These are phyloP conservation scores for Periplaneta americana DNA, from an alignment of 1,140 invertebrate species.

Conservation along the genomic window DNA sequence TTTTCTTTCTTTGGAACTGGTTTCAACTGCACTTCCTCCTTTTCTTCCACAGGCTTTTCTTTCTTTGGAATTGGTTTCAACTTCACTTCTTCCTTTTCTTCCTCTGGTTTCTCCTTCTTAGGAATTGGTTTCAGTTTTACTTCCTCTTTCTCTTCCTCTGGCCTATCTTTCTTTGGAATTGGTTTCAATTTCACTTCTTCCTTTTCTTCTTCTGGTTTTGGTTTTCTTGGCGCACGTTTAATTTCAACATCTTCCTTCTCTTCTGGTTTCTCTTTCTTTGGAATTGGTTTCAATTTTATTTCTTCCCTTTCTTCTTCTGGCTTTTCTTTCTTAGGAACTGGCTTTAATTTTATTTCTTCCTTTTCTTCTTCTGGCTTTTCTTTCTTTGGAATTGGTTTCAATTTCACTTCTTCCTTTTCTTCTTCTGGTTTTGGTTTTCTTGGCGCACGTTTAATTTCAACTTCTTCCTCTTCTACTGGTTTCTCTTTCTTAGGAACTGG, in stretches of 20 bases:
- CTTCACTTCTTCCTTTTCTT: constrained; percentile 3
- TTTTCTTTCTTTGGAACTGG: constrained; percentile 1
- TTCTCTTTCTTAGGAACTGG: constrained; percentile 6
- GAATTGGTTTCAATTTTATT: constrained; percentile 37
- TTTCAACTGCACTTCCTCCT: not conserved
- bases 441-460: constrained; percentile 21
- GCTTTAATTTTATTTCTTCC: constrained; percentile 28
- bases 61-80: not conserved
- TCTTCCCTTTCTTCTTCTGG: constrained; percentile 32
- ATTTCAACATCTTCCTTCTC: constrained; percentile 16
- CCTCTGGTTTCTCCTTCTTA: constrained; percentile 10
- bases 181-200: constrained; percentile 28
- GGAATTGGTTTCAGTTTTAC: constrained; percentile 32
- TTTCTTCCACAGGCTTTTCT: not conserved
- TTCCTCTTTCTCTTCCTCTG: constrained; percentile 20
- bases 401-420: constrained; percentile 3
- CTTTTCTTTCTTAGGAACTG: constrained; percentile 33
- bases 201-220: constrained; percentile 10
- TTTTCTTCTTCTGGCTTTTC: constrained; percentile 27
- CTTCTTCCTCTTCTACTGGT: constrained; percentile 18
- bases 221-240: constrained; percentile 14
- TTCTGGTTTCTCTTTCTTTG: constrained; percentile 27
- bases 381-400: constrained; percentile 21
- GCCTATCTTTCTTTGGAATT: constrained; percentile 14
- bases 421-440: constrained; percentile 29